Conservation (phyloP, 2,113 vertebrate genomes). For the Cottus gobio region DNA sequence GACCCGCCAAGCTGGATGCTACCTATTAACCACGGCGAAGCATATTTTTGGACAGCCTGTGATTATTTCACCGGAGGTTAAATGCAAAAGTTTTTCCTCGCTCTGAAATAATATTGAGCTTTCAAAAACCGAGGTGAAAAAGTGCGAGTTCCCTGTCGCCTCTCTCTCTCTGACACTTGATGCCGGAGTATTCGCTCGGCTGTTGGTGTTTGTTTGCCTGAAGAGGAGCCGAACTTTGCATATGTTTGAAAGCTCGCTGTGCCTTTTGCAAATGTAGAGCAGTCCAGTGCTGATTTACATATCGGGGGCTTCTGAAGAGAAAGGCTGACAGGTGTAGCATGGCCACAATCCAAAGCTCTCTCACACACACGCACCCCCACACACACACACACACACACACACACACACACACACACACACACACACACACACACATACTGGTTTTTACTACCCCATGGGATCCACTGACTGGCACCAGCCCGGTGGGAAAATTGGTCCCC, state of each 20-base stretch:
- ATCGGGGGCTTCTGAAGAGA: not conserved
- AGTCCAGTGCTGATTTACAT: slow-evolving; percentile 22
- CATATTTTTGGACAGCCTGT: slow-evolving; percentile 47
- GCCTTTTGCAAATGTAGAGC: slow-evolving; percentile 13
- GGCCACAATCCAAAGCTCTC: not conserved
- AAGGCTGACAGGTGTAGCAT: slow-evolving; percentile 8
- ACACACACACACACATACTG: slow-evolving; percentile 25
- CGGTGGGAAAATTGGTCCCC: too few species aligned
- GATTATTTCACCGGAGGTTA: slow-evolving; percentile 61
- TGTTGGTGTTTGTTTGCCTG: slow-evolving; percentile 25
- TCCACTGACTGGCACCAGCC: too few species aligned
- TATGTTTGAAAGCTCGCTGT: slow-evolving; percentile 26
- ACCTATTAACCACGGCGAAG: slow-evolving; percentile 26
- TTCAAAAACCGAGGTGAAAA: slow-evolving; percentile 26
- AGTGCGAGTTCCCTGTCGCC: slow-evolving; percentile 5
- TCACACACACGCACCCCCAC: not conserved
- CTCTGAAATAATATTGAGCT: slow-evolving; percentile 19
- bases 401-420: slow-evolving; percentile 22
- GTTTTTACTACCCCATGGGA: too few species aligned
- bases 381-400: not conserved
- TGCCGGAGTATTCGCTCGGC: slow-evolving; percentile 18
- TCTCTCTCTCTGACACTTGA: slow-evolving; percentile 25
- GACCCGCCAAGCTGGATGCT: slow-evolving; percentile 39
- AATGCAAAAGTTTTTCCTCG: slow-evolving; percentile 57
- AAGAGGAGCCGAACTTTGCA: slow-evolving; percentile 26